Evolutionary conservation across 1,140 invertebrate species (phyloP), one percentile per base, ranked within the genome.

Genomic region (Drosophila lacertosa): DNA sequence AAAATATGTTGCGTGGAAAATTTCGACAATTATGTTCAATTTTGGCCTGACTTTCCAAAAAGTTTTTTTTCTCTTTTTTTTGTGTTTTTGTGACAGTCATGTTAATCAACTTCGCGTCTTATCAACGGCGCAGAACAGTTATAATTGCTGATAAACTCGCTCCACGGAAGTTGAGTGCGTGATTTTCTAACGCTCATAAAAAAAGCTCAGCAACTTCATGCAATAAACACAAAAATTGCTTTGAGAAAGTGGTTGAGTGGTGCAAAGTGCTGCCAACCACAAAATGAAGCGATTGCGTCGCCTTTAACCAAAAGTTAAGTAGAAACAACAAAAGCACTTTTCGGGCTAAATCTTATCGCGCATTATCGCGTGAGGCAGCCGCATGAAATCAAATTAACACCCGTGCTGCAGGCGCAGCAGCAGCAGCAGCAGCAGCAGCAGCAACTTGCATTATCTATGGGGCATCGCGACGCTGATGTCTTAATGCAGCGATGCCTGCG

Each of bases 371-470:
- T 70, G 67, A 39, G 24, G 42, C 32, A 54, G 48, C 24, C 42
- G 50, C 62, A 51, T 39, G 54, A 80, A 84, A 86, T 86, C 81
- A 84, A 86, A 80, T 84, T 86, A 84, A 84, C 81, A 86, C 79
- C 75, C 74, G 47, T 50, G 37, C 51, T 51, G 54, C 53, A 58
- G 44, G 32, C 62, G 16, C 10, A 32, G 9, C 37, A 59, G 54
- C 59, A 53, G 47, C 54, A 39, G 63, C 53, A 75, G 60, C 59
- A 66, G 63, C 65, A 35, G 33, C 10, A 45, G 48, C 24, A 42
- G 37, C 60, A 70, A 59, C 60, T 13, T 32, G 15, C 44, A 39
- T 47, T 84, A 84, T 84, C 80, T 74, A 67, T 45, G 55, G 44
- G 80, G 75, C 78, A 77, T 83, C 80, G 47, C 29, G 29, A 16